Evolutionary conservation across 2,113 vertebrate species (phyloP).

Genomic region (Protobothrops flavoviridis): DNA sequence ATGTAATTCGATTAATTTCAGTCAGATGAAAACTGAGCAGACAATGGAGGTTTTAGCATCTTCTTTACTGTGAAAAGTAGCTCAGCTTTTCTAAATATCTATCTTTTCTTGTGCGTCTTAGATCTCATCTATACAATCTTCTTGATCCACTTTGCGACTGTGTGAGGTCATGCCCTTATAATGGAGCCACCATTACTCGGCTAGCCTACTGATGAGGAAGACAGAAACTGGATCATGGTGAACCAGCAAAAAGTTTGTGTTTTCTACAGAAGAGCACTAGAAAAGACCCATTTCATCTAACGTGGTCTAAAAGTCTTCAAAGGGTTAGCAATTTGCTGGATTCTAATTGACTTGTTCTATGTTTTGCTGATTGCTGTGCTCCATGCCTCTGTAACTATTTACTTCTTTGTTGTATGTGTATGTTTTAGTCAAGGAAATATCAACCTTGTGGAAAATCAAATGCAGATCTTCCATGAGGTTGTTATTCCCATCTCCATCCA

Average conservation of each 20-base stretch:
- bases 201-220: neutral
- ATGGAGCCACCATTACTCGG: neutral
- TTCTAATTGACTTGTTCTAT: neutral
- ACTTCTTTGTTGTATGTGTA: neutral
- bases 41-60: neutral
- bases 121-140: neutral
- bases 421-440: neutral
- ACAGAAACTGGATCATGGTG: neutral
- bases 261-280: neutral
- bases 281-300: neutral
- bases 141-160: neutral
- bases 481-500: neutral
- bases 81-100: neutral
- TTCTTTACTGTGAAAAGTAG: neutral
- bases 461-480: neutral
- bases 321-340: neutral
- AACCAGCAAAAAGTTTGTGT: neutral
- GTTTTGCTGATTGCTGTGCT: neutral
- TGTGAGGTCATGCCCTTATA: neutral
- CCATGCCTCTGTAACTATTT: neutral
- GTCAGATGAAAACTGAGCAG: neutral
- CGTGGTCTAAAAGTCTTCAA: neutral
- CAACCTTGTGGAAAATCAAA: neutral
- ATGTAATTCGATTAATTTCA: neutral
- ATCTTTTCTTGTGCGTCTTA: neutral